phyloP scores from a whole-genome alignment of 2,888 invertebrate genomes.

The Acleris holmiana region DNA sequence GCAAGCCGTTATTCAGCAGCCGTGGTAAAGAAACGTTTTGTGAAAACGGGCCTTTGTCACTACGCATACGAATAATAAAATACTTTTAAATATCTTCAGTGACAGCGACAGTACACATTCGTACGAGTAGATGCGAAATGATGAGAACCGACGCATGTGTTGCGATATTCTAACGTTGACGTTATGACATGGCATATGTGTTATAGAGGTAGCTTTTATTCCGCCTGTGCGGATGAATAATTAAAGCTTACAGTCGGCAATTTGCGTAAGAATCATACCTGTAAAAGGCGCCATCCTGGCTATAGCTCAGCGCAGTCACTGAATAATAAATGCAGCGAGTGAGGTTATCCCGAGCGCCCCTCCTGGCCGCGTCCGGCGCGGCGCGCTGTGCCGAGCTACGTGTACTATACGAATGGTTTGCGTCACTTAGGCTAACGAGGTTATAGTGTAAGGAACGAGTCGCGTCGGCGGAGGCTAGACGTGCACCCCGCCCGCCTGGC shows the following conservation, averaged over 20 bases:
- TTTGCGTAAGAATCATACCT: constrained; percentile 65
- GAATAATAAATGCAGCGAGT: constrained; percentile 79
- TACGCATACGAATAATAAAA: background rate
- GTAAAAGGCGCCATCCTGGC: constrained; percentile 78
- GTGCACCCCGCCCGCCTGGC: constrained; percentile 70
- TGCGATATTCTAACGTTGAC: too few relatives aligned
- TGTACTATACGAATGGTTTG: constrained; percentile 56
- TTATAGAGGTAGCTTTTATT: background rate
- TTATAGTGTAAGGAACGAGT: constrained; percentile 62
- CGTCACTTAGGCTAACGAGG: constrained; percentile 75
- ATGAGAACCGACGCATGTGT: constrained; percentile 27
- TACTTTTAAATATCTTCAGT: background rate
- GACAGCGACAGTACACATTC: background rate
- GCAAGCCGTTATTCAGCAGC: constrained; percentile 29
- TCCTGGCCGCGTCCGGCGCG: constrained; percentile 50
- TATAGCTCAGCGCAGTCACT: constrained; percentile 72
- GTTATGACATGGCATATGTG: constrained; percentile 7
- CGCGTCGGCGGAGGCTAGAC: constrained; percentile 51
- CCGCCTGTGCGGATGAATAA: background rate
- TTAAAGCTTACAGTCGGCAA: constrained; percentile 14
- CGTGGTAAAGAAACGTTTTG: constrained; percentile 21
- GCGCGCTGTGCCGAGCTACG: constrained; percentile 52
- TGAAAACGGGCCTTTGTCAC: constrained; percentile 16
- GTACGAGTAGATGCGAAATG: background rate
- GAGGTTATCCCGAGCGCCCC: constrained; percentile 66